Percentiles rank a stretch among this genome's conserved stretches.
Evolutionary conservation across 2,888 invertebrate species (phyloP).

Genomic region (Emmelina monodactyla): DNA sequence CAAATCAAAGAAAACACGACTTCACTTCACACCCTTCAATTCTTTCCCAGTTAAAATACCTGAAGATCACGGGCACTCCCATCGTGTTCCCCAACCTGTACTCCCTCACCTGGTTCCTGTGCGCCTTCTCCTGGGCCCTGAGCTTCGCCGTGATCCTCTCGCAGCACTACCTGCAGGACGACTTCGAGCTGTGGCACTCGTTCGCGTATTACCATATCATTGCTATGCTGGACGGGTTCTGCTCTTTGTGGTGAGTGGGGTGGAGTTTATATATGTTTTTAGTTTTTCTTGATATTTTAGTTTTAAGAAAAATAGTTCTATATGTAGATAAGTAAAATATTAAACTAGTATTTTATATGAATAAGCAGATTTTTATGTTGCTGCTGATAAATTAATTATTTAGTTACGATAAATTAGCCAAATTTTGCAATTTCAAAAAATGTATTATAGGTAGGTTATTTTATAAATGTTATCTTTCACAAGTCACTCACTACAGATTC

Average conservation of each 20-base stretch:
- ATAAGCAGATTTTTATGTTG: too few species aligned
- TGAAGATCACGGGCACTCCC: slow-evolving; percentile 68
- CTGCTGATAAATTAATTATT: too few species aligned
- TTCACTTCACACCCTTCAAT: background rate
- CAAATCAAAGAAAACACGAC: background rate
- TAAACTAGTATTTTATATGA: too few species aligned
- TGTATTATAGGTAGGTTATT: too few species aligned
- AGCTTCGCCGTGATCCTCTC: slow-evolving; percentile 72
- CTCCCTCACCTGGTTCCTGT: slow-evolving; percentile 69
- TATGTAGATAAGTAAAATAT: too few species aligned
- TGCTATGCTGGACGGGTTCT: slow-evolving; percentile 77
- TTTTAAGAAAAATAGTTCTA: too few species aligned
- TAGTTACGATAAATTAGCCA: too few species aligned
- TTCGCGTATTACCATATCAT: slow-evolving; percentile 77
- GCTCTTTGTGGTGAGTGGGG: slow-evolving; percentile 73
- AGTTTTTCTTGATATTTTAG: too few species aligned
- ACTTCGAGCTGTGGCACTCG: slow-evolving; percentile 76
- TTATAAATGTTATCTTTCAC: too few species aligned
- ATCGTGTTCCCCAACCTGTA: slow-evolving; percentile 73
- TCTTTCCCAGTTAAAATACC: slow-evolving; percentile 68
- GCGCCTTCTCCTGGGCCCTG: slow-evolving; percentile 71
- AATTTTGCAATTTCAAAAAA: too few species aligned
- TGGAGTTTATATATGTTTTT: too few species aligned
- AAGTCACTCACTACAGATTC: too few species aligned
- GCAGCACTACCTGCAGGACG: slow-evolving; percentile 75